These are phyloP conservation scores for Lydus trimaculatus DNA, from an alignment of 2,888 invertebrate genomes.

Conservation along the genomic window DNA sequence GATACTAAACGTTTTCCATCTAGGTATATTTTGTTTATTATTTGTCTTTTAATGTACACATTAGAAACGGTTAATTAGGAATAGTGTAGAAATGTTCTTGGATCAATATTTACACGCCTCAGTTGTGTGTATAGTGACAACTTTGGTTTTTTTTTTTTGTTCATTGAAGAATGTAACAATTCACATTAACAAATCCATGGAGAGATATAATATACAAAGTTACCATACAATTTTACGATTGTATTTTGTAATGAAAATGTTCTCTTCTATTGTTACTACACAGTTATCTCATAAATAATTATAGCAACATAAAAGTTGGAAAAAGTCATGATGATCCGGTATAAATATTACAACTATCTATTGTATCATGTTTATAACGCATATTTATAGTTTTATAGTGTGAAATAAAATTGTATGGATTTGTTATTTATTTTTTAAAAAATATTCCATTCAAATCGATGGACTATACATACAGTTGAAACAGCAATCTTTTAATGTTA, in stretches of 20 bases:
- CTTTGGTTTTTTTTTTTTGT: too few relatives aligned
- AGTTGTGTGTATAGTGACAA: too few relatives aligned
- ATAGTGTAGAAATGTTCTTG: not conserved
- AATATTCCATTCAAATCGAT: not conserved
- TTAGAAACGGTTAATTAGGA: too few relatives aligned
- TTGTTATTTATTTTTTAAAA: not conserved
- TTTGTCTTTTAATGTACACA: too few relatives aligned
- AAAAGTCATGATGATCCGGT: not conserved
- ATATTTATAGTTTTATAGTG: not conserved
- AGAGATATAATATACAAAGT: not conserved
- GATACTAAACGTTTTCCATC: too few relatives aligned
- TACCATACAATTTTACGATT: not conserved
- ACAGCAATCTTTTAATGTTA: too few relatives aligned
- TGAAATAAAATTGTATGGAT: not conserved
- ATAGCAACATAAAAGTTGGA: not conserved
- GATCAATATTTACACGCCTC: too few relatives aligned
- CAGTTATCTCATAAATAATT: conserved; percentile 5
- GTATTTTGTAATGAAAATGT: conserved; percentile 3
- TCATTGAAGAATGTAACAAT: not conserved
- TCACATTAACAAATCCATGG: not conserved
- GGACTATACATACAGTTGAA: too few relatives aligned
- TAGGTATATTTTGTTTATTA: too few relatives aligned
- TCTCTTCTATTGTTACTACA: not conserved
- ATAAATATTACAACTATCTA: not conserved
- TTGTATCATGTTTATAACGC: not conserved